Conservation (phyloP, 2,113 vertebrate species). For the Stegostoma tigrinum region DNA sequence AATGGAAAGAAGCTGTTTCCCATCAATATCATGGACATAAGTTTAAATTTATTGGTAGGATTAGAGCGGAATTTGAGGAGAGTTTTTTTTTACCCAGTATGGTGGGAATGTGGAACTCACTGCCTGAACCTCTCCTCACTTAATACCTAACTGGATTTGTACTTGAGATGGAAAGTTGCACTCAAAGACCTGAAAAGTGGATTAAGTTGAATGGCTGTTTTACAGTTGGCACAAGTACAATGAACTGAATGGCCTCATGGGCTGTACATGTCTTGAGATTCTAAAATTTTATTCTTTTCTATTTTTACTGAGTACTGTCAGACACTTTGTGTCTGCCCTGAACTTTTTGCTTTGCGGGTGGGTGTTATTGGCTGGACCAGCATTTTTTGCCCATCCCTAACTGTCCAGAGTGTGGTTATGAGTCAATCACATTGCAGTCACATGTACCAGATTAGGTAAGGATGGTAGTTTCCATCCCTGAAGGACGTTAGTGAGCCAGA, state of each 20-base stretch:
- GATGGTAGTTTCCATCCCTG: no score
- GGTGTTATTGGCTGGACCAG: neutral
- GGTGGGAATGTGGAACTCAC: neutral
- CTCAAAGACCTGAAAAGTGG: neutral
- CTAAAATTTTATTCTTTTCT: neutral
- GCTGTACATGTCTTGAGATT: no score
- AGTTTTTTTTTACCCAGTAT: neutral
- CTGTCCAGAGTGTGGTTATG: no score
- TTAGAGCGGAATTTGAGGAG: neutral
- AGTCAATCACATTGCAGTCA: no score
- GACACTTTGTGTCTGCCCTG: neutral
- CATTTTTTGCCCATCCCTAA: no score
- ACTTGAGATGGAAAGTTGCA: neutral
- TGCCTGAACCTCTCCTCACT: neutral
- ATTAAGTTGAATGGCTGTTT: neutral
- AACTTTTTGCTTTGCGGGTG: neutral
- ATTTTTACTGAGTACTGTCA: neutral
- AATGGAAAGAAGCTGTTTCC: neutral
- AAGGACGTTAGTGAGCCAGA: no score
- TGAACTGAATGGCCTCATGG: neutral
- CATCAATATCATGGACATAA: neutral
- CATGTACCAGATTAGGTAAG: no score
- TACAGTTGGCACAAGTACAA: neutral
- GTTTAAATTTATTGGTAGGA: neutral
- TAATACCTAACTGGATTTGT: neutral